phyloP scores from a whole-genome alignment of 2,888 invertebrate genomes.

The Criorhina ranunculi region DNA sequence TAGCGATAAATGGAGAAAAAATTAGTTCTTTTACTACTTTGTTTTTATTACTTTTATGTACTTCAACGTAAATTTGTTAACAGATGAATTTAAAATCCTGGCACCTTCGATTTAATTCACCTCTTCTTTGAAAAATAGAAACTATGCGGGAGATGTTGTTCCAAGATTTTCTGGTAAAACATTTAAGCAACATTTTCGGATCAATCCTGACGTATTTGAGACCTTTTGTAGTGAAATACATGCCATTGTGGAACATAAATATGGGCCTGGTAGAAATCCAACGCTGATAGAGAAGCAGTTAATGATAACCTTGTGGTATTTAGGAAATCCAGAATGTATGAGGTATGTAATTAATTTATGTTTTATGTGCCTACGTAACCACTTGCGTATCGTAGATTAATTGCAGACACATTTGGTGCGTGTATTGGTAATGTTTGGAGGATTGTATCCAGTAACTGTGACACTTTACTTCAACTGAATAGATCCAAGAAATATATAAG shows the following conservation, averaged over 20 bases:
- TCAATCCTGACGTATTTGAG: constrained; percentile 5
- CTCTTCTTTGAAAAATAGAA: background rate
- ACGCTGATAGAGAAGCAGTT: constrained; percentile 18
- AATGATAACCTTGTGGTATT: constrained; percentile 14
- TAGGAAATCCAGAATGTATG: constrained; percentile 24
- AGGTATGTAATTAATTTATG: constrained; percentile 19
- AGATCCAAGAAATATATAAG: constrained; percentile 4
- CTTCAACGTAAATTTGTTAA: no score
- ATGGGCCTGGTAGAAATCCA: no score
- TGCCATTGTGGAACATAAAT: no score
- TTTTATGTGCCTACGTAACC: constrained; percentile 4
- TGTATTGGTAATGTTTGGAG: constrained; percentile 8
- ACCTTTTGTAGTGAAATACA: no score
- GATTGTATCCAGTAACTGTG: constrained; percentile 2
- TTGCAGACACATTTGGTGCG: constrained; percentile 28
- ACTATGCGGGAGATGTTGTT: constrained; percentile 10
- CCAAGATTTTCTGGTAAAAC: background rate
- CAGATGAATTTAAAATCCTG: no score
- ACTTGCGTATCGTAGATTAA: constrained; percentile 11
- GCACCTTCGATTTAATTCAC: no score
- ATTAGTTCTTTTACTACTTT: no score
- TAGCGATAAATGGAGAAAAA: no score
- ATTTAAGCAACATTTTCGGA: background rate
- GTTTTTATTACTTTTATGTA: no score
- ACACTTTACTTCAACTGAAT: background rate